Percentiles rank a stretch among this genome's conserved stretches.
Conservation (phyloP, 92 coral and sea anemone genomes). For the Isaurus tuberculatus region DNA sequence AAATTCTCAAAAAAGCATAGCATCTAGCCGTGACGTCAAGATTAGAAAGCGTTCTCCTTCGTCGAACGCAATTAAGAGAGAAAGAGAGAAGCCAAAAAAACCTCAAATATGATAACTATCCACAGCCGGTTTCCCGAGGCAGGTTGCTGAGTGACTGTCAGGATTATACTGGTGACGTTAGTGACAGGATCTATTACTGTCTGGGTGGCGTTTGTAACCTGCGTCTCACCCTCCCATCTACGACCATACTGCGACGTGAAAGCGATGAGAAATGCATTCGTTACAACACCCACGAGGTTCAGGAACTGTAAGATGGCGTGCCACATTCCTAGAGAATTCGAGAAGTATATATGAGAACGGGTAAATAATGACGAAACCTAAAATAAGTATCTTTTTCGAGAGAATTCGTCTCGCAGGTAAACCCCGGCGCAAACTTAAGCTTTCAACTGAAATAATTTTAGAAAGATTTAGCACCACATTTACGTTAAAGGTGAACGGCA, state of each 20-base stretch:
- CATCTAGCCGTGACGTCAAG: too few species aligned
- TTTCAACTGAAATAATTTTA: too few species aligned
- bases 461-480: too few species aligned
- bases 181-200: slow-evolving; percentile 62
- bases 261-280: slow-evolving; percentile 93
- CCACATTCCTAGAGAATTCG: slow-evolving; percentile 82
- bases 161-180: slow-evolving; percentile 71
- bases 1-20: too few species aligned
- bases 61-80: too few species aligned
- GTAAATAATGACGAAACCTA: too few species aligned
- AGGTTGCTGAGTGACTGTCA: slow-evolving; percentile 68
- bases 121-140: slow-evolving; percentile 75
- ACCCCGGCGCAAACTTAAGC: too few species aligned
- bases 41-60: too few species aligned
- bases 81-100: slow-evolving; percentile 35
- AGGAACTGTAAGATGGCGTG: slow-evolving; percentile 90
- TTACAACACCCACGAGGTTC: slow-evolving; percentile 93
- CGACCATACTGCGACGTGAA: slow-evolving; percentile 96
- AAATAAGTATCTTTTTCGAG: too few species aligned
- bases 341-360: background rate
- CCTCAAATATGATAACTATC: slow-evolving; percentile 95
- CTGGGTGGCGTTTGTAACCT: slow-evolving; percentile 65
- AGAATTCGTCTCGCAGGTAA: too few species aligned
- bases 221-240: slow-evolving; percentile 80
- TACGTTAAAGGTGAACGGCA: too few species aligned